A percentile compares a stretch with the other conserved stretches of the same genome.
Conservation (phyloP, 2,797 vertebrate species). For the Rousettus madagascariensis region DNA sequence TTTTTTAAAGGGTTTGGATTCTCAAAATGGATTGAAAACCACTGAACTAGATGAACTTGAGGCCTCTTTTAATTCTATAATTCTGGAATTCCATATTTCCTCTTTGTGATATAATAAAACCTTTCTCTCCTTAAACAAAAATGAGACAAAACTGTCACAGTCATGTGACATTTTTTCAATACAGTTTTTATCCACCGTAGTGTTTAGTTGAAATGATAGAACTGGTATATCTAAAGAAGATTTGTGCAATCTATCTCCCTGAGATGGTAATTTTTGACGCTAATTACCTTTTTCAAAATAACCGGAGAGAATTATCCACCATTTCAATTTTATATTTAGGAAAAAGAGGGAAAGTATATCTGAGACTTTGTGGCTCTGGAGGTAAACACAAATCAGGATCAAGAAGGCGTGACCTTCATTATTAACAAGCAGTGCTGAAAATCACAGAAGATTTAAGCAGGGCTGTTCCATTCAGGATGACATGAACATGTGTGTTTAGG, state of each 20-base stretch:
- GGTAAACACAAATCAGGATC: not conserved
- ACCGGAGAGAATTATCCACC: not conserved
- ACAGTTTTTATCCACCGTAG: not conserved
- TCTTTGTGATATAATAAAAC: not conserved
- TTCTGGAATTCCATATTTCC: not conserved
- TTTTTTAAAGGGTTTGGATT: not conserved
- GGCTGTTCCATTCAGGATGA: not conserved
- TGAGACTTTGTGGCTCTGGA: not conserved
- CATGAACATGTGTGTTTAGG: rapidly evolving
- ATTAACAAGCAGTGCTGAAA: not conserved
- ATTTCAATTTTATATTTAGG: not conserved
- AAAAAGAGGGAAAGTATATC: not conserved
- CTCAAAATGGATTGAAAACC: not conserved
- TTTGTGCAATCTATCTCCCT: not conserved
- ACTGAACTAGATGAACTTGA: not conserved
- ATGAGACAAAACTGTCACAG: not conserved
- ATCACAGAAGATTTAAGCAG: not conserved
- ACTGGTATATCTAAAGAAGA: not conserved
- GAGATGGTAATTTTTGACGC: not conserved
- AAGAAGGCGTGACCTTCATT: not conserved
- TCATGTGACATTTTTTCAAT: not conserved
- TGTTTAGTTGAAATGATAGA: not conserved
- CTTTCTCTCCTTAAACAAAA: not conserved
- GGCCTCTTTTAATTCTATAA: not conserved
- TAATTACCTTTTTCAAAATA: slow-evolving; percentile 18